Conservation (phyloP, 2,797 vertebrate species). For the Enteromius afrohamiltoni region DNA sequence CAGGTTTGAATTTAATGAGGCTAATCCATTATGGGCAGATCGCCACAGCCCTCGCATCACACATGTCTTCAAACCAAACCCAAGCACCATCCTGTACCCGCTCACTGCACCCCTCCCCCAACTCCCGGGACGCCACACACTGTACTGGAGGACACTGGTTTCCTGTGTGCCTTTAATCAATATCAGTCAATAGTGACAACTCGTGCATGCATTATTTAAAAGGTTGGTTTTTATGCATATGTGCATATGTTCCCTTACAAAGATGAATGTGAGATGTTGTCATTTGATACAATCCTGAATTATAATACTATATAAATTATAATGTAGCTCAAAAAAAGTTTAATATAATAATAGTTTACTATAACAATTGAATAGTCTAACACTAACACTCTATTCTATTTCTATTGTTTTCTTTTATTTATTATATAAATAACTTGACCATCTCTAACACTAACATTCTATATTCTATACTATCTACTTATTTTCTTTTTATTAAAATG, state of each 20-base stretch:
- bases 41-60: conserved; percentile 40
- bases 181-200: conserved; percentile 31
- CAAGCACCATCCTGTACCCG: neutral
- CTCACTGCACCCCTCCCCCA: neutral
- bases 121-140: conserved; percentile 2
- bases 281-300: neutral
- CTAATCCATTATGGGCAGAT: conserved; percentile 54
- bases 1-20: conserved; percentile 60
- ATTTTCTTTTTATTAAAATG: neutral
- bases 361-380: neutral
- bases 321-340: neutral
- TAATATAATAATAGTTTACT: neutral
- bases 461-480: neutral
- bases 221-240: neutral
- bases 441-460: neutral
- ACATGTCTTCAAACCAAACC: conserved; percentile 38
- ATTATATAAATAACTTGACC: neutral
- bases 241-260: neutral
- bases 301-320: neutral
- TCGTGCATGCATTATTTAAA: conserved; percentile 21
- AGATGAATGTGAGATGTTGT: neutral
- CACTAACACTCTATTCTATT: neutral
- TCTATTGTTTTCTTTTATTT: neutral
- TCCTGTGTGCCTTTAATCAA: conserved; percentile 26
- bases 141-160: conserved; percentile 9